Base-by-base conservation (phyloP, 2,888 invertebrate species). In the Cecidostiba fungosa region DNA sequence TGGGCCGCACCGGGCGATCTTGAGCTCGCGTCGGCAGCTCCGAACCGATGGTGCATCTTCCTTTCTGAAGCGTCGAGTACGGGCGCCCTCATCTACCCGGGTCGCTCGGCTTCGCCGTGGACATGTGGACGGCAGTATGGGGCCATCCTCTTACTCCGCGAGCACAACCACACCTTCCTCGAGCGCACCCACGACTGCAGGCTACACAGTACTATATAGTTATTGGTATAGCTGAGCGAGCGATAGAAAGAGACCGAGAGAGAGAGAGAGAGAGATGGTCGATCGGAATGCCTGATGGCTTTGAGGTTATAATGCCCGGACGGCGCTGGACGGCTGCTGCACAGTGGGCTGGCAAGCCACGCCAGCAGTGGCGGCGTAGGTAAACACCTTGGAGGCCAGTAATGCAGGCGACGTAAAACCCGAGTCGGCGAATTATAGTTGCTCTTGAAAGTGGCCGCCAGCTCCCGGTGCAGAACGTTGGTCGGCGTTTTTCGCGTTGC, bases 71-170 rank as follows among this genome's bases (percentile, higher is more conserved):
- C 36, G 19, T 50, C 19, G 0, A 14, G 4, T 47, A n/a, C 36
- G 16, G 32, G 10, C 19, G 36, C 10, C 4, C 47, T 14, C 32
- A 12, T 47, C 77, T 39, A 74, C 12, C 87, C 78, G 23, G 84
- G 81, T 72, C 85, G 81, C 72, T 79, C 81, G 76, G 32, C 78
- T 39, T 62, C 79, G 50, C 79, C 74, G 32, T 54, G 73, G 82
- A 86, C 82, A 87, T 86, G 84, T 87, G 87, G 87, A 86, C 54
- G 70, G 66, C 66, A 76, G 66, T 59, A 36, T 54, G 76, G 43
- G 16, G 77, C 82, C 82, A 82, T 74, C 74, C 77, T 81, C 76
- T 5, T 66, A 59, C 19, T 23, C 16, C 16, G 3, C 12, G 16
- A 29, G 50, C n/a, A 1, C n/a, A 50, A 66, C 72, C 69, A 79